Base-by-base conservation (phyloP, 2,797 vertebrate species). In the Coranthus polyacanthus region DNA sequence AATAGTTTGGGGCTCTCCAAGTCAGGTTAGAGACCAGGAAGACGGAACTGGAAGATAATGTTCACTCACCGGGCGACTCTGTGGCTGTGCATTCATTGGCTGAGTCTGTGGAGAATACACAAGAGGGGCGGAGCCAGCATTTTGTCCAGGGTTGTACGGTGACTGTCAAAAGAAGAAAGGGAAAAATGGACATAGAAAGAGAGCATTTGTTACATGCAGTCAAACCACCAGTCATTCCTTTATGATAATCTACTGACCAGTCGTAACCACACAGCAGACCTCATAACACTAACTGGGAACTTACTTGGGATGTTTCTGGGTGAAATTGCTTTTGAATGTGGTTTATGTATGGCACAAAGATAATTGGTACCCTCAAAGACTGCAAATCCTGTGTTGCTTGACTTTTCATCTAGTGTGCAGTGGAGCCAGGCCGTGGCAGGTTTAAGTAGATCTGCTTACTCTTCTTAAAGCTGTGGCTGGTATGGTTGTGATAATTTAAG, bases 81-180 rank as follows among this genome's bases (percentile, higher is more conserved):
- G 96, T 89, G 95, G 96, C 92, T 98, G 98, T 22, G 97, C 93
- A 92, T 94, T 98, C 95, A 98, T 96, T 93, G 95, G 94, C 83
- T 99, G 98, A 56, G 96, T 94, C 89, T 96, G 95, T 79, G 96
- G 93, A 86, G 96, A 95, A 83, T 98, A 99, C 86, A 99, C 95
- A 87, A 99, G 47, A 0, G 97, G 93, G 84, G 96, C 87, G 64
- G 98, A 95, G 82, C 94, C 96, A 88, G 96, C 94, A 93, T 97
- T 99, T 93, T 98, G 98, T 88, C 96, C 96, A 88, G 95, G 93
- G 92, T 95, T 95, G 88, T 97, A 99, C 24, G 96, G 95, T 90
- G 96, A 94, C 98, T 99, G 94, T 72, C 12, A 7, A 71, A 41
- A 60, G 13, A 74, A 37, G 26, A 79, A 50, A 74, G 9, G 8